Base-by-base conservation (phyloP, 1,140 invertebrate species). In the Pogonognathellus flavescens region DNA sequence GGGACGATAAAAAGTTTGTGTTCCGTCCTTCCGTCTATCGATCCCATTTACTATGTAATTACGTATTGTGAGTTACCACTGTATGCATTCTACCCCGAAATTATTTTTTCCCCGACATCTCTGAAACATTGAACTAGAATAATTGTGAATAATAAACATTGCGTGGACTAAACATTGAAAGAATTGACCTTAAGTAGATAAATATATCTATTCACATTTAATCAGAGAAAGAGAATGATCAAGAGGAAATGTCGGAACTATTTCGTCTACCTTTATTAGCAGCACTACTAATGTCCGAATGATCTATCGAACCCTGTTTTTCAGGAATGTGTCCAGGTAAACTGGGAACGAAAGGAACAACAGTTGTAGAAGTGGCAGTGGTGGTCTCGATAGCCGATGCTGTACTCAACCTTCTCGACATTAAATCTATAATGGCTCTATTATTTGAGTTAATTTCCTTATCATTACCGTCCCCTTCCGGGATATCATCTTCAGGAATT, bases 291-390 rank as follows among this genome's bases (percentile, higher is more conserved):
- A 1, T 4, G 53, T 57, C 11, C 2, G 11, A 57, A 57, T 16
- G 70, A 50, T 55, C 22, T 82, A 41, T n/a, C 18, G 41, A 16
- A 25, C 5, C 41, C 81, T 60, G 53, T 13, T 49, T 60, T 53
- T 82, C 81, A 62, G 53, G 55, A 62, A 82, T 62, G 11, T 62
- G 55, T 41, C 81, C 81, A 11, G 81, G 81, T 14, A 82, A 31
- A 50, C 57, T 82, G 13, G 81, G 81, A 18, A 50, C 41, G 25
- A 82, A 82, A 49, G 81, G 81, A 82, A 82, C 81, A 41, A 82
- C 11, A 9, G 81, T 57, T 9, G 59, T 82, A 9, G 20, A 50
- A 16, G 81, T 82, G 4, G 81, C 31, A 31, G 55, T 57, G 11
- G 55, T 41, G 25, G 25, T 82, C 18, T 82, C 53, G 1, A 60